These are phyloP conservation scores for Scophthalmus maximus DNA, from an alignment of 2,113 vertebrate genomes.

Conservation along the genomic window DNA sequence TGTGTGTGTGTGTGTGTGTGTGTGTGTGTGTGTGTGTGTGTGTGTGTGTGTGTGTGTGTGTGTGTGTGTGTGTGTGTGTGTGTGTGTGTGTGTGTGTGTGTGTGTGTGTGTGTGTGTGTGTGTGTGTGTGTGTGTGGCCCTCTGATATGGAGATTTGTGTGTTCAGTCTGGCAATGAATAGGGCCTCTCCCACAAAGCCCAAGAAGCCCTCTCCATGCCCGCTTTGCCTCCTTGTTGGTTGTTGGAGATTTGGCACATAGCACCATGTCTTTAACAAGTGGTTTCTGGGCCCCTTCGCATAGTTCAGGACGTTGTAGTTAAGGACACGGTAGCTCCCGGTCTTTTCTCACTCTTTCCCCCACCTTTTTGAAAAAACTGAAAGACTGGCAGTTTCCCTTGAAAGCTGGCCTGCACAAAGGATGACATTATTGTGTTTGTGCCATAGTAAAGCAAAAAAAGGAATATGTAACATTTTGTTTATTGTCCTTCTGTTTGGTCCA, in stretches of 20 bases:
- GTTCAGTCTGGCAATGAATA: constrained; percentile 66
- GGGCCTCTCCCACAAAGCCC: constrained; percentile 62
- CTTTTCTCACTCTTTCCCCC: constrained; percentile 22
- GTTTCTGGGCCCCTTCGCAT: constrained; percentile 53
- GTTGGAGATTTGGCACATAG: constrained; percentile 61
- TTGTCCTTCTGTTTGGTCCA: constrained; percentile 4
- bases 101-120: constrained; percentile 50
- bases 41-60: constrained; percentile 50
- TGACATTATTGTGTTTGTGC: constrained; percentile 14
- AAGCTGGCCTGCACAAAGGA: constrained; percentile 16
- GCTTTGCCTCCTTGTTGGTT: constrained; percentile 50
- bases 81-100: constrained; percentile 50
- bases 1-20: constrained; percentile 50
- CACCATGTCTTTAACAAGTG: constrained; percentile 61
- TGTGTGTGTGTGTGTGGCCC: constrained; percentile 49
- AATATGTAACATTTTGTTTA: too few species aligned
- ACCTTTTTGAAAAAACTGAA: not conserved
- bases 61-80: constrained; percentile 50
- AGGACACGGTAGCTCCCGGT: constrained; percentile 14
- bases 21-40: constrained; percentile 50
- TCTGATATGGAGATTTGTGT: constrained; percentile 61
- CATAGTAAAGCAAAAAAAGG: not conserved
- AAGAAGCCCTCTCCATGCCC: constrained; percentile 46
- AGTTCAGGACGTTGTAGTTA: constrained; percentile 52
- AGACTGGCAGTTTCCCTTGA: constrained; percentile 4